Percentiles rank a stretch among this genome's conserved stretches.
These are phyloP conservation scores for Drosophila maculinotata DNA, from an alignment of 2,888 invertebrate genomes.

Conservation along the genomic window DNA sequence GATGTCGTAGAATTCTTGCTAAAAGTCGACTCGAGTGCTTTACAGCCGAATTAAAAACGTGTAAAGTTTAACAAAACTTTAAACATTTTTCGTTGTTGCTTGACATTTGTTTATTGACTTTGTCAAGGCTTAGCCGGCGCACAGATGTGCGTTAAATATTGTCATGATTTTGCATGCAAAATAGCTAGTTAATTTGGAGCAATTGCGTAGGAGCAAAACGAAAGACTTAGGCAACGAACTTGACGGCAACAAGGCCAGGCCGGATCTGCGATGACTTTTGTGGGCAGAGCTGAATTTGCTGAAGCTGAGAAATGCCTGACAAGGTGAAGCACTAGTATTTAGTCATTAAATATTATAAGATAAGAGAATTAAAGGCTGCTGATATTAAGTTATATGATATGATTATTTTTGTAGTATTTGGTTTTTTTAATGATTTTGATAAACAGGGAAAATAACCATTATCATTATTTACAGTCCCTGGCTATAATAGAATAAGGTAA, in stretches of 20 bases:
- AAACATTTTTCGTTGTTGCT: constrained; percentile 10
- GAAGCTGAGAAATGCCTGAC: constrained; percentile 24
- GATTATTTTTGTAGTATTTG: too few relatives aligned
- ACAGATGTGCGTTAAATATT: constrained; percentile 25
- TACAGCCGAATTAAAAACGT: constrained; percentile 44
- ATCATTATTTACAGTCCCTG: too few relatives aligned
- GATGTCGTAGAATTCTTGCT: constrained; percentile 65
- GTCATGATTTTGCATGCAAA: constrained; percentile 4
- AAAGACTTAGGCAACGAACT: constrained; percentile 77
- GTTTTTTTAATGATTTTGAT: too few relatives aligned
- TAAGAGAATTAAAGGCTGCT: too few relatives aligned
- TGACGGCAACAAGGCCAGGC: constrained; percentile 47
- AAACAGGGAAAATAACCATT: too few relatives aligned
- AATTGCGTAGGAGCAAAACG: constrained; percentile 52
- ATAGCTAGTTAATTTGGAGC: constrained; percentile 39
- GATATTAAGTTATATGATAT: too few relatives aligned
- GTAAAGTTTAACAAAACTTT: constrained; percentile 10
- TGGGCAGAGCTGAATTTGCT: constrained; percentile 16
- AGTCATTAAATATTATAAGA: too few relatives aligned
- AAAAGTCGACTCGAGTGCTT: constrained; percentile 58
- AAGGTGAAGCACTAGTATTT: constrained; percentile 31
- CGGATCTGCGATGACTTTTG: constrained; percentile 24
- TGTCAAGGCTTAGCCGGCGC: constrained; percentile 51
- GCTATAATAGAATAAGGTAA: background rate
- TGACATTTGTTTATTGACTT: constrained; percentile 57